A percentile compares a stretch with the other conserved stretches of the same genome.
These are phyloP conservation scores for Hermodice carunculata DNA, from an alignment of 2,888 invertebrate species.

Conservation along the genomic window DNA sequence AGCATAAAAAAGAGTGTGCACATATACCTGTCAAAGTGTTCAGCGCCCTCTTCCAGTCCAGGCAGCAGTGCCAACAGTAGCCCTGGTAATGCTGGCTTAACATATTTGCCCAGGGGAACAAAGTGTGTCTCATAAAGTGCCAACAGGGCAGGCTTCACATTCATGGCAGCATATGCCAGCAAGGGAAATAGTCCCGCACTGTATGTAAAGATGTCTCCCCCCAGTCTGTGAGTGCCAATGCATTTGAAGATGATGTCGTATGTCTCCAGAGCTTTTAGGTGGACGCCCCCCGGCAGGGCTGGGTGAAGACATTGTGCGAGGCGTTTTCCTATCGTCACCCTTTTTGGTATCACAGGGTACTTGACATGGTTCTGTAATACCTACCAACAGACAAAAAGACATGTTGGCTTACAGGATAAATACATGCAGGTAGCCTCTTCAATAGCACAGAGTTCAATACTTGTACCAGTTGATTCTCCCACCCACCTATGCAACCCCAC, in stretches of 20 bases:
- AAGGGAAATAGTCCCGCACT: constrained; percentile 86
- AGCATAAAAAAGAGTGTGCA: too few species aligned
- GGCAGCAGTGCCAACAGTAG: constrained; percentile 89
- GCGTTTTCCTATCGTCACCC: constrained; percentile 89
- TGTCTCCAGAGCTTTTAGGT: constrained; percentile 90
- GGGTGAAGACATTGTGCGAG: constrained; percentile 95
- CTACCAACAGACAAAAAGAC: too few species aligned
- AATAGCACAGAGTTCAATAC: too few species aligned
- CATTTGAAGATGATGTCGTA: constrained; percentile 92
- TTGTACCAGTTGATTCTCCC: too few species aligned
- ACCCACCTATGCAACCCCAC: too few species aligned
- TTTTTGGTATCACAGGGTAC: constrained; percentile 86
- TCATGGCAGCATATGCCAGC: constrained; percentile 89
- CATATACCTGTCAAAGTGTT: constrained; percentile 80
- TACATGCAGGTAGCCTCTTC: too few species aligned
- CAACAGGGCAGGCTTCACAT: constrained; percentile 85
- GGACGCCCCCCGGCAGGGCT: constrained; percentile 90
- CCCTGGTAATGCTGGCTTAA: constrained; percentile 86
- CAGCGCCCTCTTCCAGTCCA: constrained; percentile 88
- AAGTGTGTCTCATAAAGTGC: constrained; percentile 89
- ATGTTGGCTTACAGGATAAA: too few species aligned
- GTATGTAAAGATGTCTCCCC: constrained; percentile 87
- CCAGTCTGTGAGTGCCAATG: constrained; percentile 83
- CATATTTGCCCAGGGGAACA: constrained; percentile 82
- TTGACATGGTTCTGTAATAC: constrained; percentile 84